Base-by-base conservation (phyloP, 2,888 invertebrate species). In the Deilephila elpenor region DNA sequence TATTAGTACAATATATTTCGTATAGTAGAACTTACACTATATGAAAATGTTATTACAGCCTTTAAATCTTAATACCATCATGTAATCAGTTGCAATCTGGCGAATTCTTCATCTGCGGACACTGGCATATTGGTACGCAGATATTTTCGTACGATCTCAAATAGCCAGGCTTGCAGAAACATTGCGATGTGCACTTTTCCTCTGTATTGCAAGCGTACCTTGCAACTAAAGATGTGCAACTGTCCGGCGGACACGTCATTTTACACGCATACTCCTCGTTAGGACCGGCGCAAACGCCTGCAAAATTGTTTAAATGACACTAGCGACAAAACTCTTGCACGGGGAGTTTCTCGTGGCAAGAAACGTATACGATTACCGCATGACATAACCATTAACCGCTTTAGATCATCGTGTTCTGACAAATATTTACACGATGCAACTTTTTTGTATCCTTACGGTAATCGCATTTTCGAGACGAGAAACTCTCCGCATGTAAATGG, bases 161-260 rank as follows among this genome's bases (percentile, higher is more conserved):
- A 73, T 78, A 88, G 0, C 85, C 85, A 5, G 80, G 25, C 19
- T 81, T 76, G 72, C 89, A 89, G 0, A 77, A 70, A 67, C 87
- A 89, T 0, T 84, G 83, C 3, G 79, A 74, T 8, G 64, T 59
- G 53, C 79, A 80, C 17, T 59, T 73, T 17, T 73, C 60, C 7
- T 51, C 64, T 19, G 37, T 44, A 17, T 37, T 71, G 64, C 86
- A 86, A 19, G 76, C 76, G 37, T 61, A 80, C 32, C 62, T 75
- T 17, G 83, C 80, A 0, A 74, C 14, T 0, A 84, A 72, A 0
- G 82, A 77, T 11, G 76, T 34, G 71, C 86, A 87, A 0, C 74
- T 62, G 64, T 85, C 82, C 0, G 85, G 85, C 6, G 85, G 85
- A 62, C 86, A 88, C 5, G 78, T 64, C 60, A 20, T 60, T 59